phyloP scores from a whole-genome alignment of 2,888 invertebrate species.

The Synergus laeviventris region DNA sequence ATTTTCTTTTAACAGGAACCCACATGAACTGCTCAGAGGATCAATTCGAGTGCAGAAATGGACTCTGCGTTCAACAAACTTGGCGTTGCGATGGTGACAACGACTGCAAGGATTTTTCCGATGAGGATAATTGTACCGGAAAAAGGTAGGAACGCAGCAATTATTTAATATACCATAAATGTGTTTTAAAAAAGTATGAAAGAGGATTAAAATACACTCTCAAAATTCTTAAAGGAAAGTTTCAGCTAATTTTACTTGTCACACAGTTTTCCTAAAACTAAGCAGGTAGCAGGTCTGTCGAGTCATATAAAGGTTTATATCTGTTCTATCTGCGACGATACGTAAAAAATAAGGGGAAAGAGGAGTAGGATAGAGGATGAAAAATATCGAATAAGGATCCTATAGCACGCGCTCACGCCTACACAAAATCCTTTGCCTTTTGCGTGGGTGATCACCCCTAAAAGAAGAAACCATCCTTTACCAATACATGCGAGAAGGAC shows the following conservation, averaged over 20 bases:
- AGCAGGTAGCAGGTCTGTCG: background rate
- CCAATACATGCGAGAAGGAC: background rate
- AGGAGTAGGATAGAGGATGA: background rate
- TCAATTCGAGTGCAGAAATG: slow-evolving; percentile 87
- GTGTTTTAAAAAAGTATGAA: background rate
- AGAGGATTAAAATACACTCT: too few species aligned
- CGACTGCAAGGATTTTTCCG: slow-evolving; percentile 89
- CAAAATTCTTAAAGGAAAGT: background rate
- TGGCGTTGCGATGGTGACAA: slow-evolving; percentile 91
- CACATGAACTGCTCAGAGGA: slow-evolving; percentile 81
- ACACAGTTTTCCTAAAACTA: background rate
- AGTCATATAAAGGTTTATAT: background rate
- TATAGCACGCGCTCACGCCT: slow-evolving; percentile 28
- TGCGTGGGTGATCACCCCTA: slow-evolving; percentile 40
- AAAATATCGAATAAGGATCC: slow-evolving; percentile 7
- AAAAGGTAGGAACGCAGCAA: slow-evolving; percentile 55
- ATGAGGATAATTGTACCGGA: slow-evolving; percentile 83
- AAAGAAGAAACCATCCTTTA: background rate
- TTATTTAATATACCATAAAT: background rate
- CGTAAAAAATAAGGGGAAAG: background rate
- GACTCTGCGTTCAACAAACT: slow-evolving; percentile 85
- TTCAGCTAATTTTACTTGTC: slow-evolving; percentile 1
- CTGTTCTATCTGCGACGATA: background rate
- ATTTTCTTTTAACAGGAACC: slow-evolving; percentile 55
- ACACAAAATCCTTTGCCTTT: slow-evolving; percentile 39